A percentile compares a stretch with the other conserved stretches of the same genome.
Conservation (phyloP, 2,888 invertebrate genomes). For the Macaria liturata region DNA sequence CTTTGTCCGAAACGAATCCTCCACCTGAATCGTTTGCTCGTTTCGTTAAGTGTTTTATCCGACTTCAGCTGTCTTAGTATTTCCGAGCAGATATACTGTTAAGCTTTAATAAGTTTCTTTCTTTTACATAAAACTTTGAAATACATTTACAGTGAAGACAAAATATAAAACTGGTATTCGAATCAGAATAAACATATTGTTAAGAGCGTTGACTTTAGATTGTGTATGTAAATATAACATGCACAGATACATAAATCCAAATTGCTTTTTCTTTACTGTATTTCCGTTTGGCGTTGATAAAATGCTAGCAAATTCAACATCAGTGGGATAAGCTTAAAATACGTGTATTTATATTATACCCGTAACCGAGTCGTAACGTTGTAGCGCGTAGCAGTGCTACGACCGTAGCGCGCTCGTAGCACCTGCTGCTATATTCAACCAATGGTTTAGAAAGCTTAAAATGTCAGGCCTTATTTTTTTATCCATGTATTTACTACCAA, state of each 20-base stretch:
- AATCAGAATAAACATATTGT: too few relatives aligned
- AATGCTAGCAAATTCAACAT: conserved; percentile 22
- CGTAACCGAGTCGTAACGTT: conserved; percentile 30
- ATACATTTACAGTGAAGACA: too few relatives aligned
- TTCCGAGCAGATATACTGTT: neutral
- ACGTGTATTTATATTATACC: conserved; percentile 29
- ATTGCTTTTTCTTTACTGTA: neutral
- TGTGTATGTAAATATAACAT: too few relatives aligned
- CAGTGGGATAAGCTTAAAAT: conserved; percentile 26
- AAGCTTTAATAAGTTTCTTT: neutral
- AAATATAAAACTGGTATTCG: too few relatives aligned
- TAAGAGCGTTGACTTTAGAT: too few relatives aligned
- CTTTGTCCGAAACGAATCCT: conserved; percentile 71
- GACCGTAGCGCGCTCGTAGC: conserved; percentile 29
- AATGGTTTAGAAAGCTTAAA: too few relatives aligned
- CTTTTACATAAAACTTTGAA: too few relatives aligned
- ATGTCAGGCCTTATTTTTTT: too few relatives aligned
- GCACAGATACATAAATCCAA: too few relatives aligned
- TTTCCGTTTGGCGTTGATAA: conserved; percentile 4
- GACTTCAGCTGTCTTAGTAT: conserved; percentile 29
- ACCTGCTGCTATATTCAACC: too few relatives aligned
- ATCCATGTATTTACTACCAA: too few relatives aligned
- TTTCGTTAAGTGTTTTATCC: conserved; percentile 37
- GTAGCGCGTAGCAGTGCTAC: conserved; percentile 32
- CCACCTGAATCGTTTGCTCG: conserved; percentile 47